Evolutionary conservation across 2,797 vertebrate genomes (phyloP), one percentile per base, ranked within the genome.

Genomic region (Eurystomus glaucurus): DNA sequence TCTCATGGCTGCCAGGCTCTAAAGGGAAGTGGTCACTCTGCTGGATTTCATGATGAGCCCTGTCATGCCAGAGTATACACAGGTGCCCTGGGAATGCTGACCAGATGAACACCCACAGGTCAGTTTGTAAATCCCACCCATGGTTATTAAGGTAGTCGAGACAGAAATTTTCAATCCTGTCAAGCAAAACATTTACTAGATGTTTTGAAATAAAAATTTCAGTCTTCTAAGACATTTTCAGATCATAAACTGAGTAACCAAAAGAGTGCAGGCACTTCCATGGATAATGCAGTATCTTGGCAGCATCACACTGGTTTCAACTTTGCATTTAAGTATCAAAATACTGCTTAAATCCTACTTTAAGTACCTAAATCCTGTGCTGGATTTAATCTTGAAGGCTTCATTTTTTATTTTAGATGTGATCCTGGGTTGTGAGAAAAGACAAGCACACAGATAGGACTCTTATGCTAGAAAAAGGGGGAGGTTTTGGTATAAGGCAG

Each of bases 341-440:
- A 96, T 96, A 70, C 94, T 87, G 16, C 87, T 85, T 92, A 97
- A 95, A 97, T 96, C 97, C 95, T 86, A 68, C 90, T 92, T 93
- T 97, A 97, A 97, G 97, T 89, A 94, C 92, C 85, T 96, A 97
- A 97, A 97, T 97, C 95, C 96, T 88, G 78, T 64, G 51, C 94
- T 95, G 96, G 96, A 97, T 97, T 97, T 97, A 95, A 95, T 96
- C 92, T 95, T 92, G 92, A 96, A 93, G 90, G 93, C 79, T 96
- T 96, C 78, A 92, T 95, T 95, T 93, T 95, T 95, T 96, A 96
- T 91, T 97, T 95, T 15, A 96, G 92, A 92, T 2, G 0, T 76
- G 86, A 94, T 75, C 71, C 68, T 72, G 78, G 85, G 72, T 74
- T 89, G 78, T 61, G 82, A 95, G 93, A 86, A 83, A 74, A 92